A percentile compares a stretch with the other conserved stretches of the same genome.
phyloP scores from a whole-genome alignment of 2,888 invertebrate genomes.

The Hyposoter didymator region DNA sequence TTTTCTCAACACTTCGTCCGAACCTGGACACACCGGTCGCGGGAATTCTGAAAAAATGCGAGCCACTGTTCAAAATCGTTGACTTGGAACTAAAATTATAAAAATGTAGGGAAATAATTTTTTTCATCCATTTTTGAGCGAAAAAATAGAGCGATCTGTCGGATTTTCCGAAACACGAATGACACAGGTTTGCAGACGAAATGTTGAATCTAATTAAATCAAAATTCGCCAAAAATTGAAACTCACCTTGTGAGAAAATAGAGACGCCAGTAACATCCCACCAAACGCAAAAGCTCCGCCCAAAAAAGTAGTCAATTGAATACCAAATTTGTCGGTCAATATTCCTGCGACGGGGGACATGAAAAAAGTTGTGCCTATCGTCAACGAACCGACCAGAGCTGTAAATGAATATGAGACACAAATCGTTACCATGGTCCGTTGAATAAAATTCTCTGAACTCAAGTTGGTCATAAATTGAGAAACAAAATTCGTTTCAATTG shows the following conservation, averaged over 20 bases:
- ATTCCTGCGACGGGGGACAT: conserved; percentile 95
- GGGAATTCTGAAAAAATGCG: too few species aligned
- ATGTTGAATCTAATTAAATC: neutral
- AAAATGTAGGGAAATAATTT: too few species aligned
- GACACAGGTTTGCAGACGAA: too few species aligned
- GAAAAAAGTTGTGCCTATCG: conserved; percentile 95
- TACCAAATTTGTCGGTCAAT: conserved; percentile 93
- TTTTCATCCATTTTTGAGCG: too few species aligned
- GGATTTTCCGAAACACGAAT: too few species aligned
- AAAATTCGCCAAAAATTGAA: conserved; percentile 9
- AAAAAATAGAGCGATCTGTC: too few species aligned
- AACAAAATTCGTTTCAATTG: neutral
- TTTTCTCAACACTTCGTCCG: too few species aligned
- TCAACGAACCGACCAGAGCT: conserved; percentile 95
- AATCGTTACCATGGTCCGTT: neutral
- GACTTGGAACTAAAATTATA: too few species aligned
- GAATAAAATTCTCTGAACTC: neutral
- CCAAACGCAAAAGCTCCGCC: conserved; percentile 92
- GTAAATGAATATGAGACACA: conserved; percentile 83
- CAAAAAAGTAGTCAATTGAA: conserved; percentile 92
- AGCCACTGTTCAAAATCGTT: too few species aligned
- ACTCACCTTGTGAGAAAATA: conserved; percentile 86
- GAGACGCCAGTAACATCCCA: conserved; percentile 93
- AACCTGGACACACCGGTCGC: too few species aligned
- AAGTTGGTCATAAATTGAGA: neutral